Base-by-base conservation (phyloP, 2,797 vertebrate genomes). In the Sebastiscus tertius region DNA sequence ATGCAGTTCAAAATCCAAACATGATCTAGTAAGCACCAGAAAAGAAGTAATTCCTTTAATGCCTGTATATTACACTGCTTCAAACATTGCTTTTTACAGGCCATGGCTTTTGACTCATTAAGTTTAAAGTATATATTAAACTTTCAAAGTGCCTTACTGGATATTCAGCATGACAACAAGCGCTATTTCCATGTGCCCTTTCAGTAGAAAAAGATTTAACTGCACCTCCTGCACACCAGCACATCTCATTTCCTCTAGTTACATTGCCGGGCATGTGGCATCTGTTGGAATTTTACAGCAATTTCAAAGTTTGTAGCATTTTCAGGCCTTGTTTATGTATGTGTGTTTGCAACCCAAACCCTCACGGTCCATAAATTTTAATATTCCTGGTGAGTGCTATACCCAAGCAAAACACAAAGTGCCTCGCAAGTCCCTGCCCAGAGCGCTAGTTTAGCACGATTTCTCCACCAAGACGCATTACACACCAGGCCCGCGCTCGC, bases 301-400 rank as follows among this genome's bases (percentile, higher is more conserved):
- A 77, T 90, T 91, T 92, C 75, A 74, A 88, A 84, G 83, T 89
- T 89, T 89, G 83, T 70, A 72, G 84, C 75, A 73, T 89, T 86
- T 90, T 66, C 20, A 87, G 62, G 71, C 67, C 81, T 69, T 92
- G 82, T 93, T 87, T 92, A 88, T 92, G 88, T 80, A 77, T 85
- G 83, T 85, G 77, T 80, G 78, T 82, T 84, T 77, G 86, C 74
- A 85, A 75, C 80, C 86, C 77, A 80, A 88, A 83, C 80, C 89
- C 87, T 91, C 87, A 84, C 68, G 88, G 84, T 87, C 83, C 88
- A 93, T 93, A 79, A 87, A 91, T 93, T 93, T 93, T 93, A 92
- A 92, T 92, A 93, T 89, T 94, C 89, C 90, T 87, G 90, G 81
- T 81, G 92, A 94, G 92, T 87, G 81, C 81, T 80, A 88, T 83